Base-by-base conservation (phyloP, 2,888 invertebrate genomes). In the Boloria euphrosyne region DNA sequence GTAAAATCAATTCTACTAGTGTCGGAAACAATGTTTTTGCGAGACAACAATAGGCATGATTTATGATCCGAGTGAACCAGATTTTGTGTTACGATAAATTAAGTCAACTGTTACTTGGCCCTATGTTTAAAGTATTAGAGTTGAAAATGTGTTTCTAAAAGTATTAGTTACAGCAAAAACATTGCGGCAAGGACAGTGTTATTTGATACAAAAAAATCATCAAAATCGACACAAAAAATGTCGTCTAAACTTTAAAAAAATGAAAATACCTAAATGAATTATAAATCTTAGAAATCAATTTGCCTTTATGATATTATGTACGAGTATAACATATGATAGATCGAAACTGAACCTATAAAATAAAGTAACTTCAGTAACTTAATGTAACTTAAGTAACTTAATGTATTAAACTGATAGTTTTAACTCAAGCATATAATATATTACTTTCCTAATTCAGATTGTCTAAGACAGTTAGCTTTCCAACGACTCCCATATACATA, bases 391-490 rank as follows among this genome's bases (percentile, higher is more conserved):
- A n/a, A n/a, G n/a, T n/a, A n/a, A n/a, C n/a, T n/a, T n/a, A n/a
- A 13, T 44, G 18, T 44, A 55, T 55, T 22, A 18, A 55, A 55
- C 43, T 13, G 18, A 18, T 43, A 44, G 18, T 57, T 46, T 57
- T 46, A n/a, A 57, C 44, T 46, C 57, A 57, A 57, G 22, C 46
- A 38, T 16, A 16, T 14, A 44, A 10, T 44, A 18, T 17, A 58
- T 58, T 16, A 14, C 49, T 17, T 59, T 31, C 14, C 59, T 31
- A 49, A 59, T 49, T 59, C 31, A 59, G 59, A 46, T 58, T 16
- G 47, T 17, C 47, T 62, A 60, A 61, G 68, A 67, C 69, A 71
- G 68, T 62, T 68, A 69, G 75, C 76, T 79, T 79, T 78, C 78
- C 71, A 76, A 74, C 73, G 64, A 63, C 69, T 74, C 66, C 72